These are phyloP conservation scores for Mesorhabditis sp. DNA, from an alignment of 2,888 invertebrate genomes.

Conservation along the genomic window DNA sequence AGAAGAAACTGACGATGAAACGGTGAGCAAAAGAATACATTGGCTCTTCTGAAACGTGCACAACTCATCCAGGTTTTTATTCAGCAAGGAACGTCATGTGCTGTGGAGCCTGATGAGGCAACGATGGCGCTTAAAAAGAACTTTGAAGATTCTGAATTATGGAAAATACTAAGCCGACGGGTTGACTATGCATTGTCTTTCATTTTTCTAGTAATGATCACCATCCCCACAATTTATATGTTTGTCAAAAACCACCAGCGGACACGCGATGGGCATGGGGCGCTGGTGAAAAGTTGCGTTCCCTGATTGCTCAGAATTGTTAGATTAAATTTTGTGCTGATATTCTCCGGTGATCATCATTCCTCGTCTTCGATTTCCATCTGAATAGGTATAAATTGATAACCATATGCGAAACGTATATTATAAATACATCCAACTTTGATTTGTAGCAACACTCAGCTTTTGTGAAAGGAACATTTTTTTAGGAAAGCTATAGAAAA, in stretches of 20 bases:
- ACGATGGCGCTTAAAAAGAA: no score
- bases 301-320: not conserved
- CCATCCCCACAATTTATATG: not conserved
- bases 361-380: not conserved
- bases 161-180: not conserved
- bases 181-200: not conserved
- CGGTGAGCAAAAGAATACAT: not conserved
- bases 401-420: no score
- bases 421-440: no score
- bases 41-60: no score
- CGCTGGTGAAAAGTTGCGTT: not conserved
- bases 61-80: no score
- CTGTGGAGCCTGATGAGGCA: no score
- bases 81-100: no score
- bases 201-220: not conserved
- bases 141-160: not conserved
- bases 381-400: no score
- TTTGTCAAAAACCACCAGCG: not conserved
- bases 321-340: not conserved
- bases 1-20: not conserved
- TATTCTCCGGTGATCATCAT: constrained; percentile 7
- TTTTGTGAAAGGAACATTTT: no score
- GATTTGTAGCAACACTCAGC: no score
- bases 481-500: no score
- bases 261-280: constrained; percentile 2